A percentile compares a stretch with the other conserved stretches of the same genome.
Conservation (phyloP, 2,888 invertebrate genomes). For the Cataglyphis rosenhaueri region DNA sequence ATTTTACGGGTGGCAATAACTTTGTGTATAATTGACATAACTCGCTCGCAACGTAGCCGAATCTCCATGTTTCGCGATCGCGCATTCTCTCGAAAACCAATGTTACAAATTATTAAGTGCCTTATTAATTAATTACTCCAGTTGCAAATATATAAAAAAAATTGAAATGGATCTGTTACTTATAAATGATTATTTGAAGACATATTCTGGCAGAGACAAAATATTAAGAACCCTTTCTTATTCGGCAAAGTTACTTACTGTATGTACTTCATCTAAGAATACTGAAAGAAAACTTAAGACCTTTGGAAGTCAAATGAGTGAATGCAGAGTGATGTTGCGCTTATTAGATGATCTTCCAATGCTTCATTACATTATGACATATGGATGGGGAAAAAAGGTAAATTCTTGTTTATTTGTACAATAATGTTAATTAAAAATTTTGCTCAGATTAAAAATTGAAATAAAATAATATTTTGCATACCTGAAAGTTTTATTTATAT, state of each 20-base stretch:
- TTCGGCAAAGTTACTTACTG: slow-evolving; percentile 90
- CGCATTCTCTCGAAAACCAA: not conserved
- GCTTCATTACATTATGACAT: slow-evolving; percentile 90
- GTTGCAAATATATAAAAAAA: slow-evolving; percentile 2
- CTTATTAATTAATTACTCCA: not conserved
- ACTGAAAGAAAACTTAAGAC: slow-evolving; percentile 87
- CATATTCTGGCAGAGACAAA: slow-evolving; percentile 95
- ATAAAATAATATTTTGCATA: not conserved
- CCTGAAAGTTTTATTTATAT: not conserved
- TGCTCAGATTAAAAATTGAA: not conserved
- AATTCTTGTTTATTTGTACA: not conserved
- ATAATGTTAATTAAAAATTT: slow-evolving; percentile 38
- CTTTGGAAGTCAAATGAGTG: slow-evolving; percentile 91
- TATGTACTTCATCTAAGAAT: slow-evolving; percentile 88
- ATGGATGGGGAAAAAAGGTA: slow-evolving; percentile 90
- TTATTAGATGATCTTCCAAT: slow-evolving; percentile 95
- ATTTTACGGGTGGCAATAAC: no score
- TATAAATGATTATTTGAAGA: slow-evolving; percentile 88
- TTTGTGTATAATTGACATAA: no score
- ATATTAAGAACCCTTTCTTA: slow-evolving; percentile 92
- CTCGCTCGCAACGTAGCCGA: no score
- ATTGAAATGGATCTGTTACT: slow-evolving; percentile 7
- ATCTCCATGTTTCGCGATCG: no score
- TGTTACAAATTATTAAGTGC: not conserved
- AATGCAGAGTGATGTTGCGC: slow-evolving; percentile 91